Evolutionary conservation across 2,113 vertebrate genomes (phyloP).

Genomic region (Glareola pratincola): DNA sequence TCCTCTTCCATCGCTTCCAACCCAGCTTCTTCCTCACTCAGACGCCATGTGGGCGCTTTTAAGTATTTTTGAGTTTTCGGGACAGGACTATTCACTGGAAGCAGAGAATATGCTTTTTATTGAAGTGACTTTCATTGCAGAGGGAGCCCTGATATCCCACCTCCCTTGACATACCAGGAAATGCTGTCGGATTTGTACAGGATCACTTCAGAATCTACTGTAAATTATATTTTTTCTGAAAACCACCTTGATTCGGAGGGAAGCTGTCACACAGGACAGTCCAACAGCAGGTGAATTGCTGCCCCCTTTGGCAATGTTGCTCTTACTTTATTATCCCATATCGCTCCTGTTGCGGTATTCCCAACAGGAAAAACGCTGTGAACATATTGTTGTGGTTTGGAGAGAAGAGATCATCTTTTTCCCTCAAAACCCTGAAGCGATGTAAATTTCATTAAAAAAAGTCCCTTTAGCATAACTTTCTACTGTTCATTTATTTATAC

Average conservation of each 20-base stretch:
- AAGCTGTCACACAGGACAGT: neutral
- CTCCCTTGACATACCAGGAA: neutral
- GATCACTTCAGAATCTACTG: neutral
- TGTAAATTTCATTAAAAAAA: neutral
- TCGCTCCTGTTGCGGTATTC: rapidly evolving
- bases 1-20: neutral
- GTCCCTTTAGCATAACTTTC: neutral
- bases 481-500: neutral
- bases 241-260: neutral
- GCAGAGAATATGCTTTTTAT: neutral
- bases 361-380: neutral
- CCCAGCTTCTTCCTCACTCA: neutral
- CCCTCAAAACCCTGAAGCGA: neutral
- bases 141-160: neutral
- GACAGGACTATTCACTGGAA: neutral
- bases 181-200: rapidly evolving
- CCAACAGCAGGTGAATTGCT: neutral
- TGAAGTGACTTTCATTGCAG: neutral
- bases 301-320: neutral
- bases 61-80: neutral
- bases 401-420: neutral
- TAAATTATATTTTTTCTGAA: neutral
- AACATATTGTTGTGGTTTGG: neutral
- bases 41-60: neutral
- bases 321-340: neutral